These are phyloP conservation scores for Pardosa pseudoannulata DNA, from an alignment of 2,888 invertebrate species.

Conservation along the genomic window DNA sequence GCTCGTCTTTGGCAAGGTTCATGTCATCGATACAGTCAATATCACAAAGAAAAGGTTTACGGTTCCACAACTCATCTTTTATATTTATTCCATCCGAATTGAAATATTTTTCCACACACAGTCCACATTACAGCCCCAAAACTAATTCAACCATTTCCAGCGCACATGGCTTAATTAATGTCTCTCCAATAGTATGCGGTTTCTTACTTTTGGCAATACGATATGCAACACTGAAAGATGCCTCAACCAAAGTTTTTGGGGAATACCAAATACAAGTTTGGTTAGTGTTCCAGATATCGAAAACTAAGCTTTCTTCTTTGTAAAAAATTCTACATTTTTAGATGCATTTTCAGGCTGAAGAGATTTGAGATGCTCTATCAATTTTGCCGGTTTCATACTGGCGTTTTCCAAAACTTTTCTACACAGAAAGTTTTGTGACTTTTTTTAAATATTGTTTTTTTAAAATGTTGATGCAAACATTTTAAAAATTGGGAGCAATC, in stretches of 20 bases:
- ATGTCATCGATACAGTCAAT: too few species aligned
- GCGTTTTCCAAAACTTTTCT: constrained; percentile 39
- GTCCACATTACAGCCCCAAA: too few species aligned
- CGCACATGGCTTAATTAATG: constrained; percentile 54
- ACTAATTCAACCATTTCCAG: constrained; percentile 55
- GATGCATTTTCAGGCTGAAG: constrained; percentile 40
- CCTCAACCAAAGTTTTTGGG: constrained; percentile 44
- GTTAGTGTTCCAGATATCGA: constrained; percentile 31
- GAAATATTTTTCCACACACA: too few species aligned
- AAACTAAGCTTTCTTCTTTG: constrained; percentile 32
- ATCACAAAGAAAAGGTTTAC: too few species aligned
- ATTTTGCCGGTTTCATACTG: constrained; percentile 61
- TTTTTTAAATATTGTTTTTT: too few species aligned
- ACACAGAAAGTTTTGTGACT: constrained; percentile 42
- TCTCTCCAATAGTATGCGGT: constrained; percentile 62
- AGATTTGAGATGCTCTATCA: constrained; percentile 39
- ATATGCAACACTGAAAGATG: constrained; percentile 59
- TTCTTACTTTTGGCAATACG: constrained; percentile 63
- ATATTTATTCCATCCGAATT: too few species aligned
- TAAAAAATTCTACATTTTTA: constrained; percentile 29
- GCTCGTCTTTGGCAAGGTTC: too few species aligned
- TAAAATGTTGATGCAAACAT: too few species aligned
- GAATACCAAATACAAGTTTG: too few species aligned
- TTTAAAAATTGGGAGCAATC: too few species aligned
- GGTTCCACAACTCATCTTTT: too few species aligned